phyloP scores from a whole-genome alignment of 2,113 vertebrate species.

The Chiloscyllium plagiosum region DNA sequence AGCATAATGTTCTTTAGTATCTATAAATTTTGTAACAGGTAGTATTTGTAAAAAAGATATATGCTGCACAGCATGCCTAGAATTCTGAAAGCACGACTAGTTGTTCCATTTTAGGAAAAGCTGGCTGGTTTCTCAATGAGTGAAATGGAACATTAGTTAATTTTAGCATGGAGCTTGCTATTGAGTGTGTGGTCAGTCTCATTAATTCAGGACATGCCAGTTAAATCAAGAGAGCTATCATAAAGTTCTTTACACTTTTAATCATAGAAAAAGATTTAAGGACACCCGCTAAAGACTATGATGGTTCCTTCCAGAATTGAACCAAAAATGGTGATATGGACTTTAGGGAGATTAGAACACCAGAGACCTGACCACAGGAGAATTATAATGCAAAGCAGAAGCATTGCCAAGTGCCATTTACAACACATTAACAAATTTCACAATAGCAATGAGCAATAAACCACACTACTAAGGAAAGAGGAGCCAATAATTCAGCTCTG shows the following conservation, averaged over 20 bases:
- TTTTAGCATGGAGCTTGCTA: not conserved
- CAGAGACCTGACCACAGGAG: not conserved
- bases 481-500: not conserved
- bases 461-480: not conserved
- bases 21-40: constrained; percentile 14
- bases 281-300: not conserved
- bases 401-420: not conserved
- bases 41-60: no score
- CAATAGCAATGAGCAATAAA: not conserved
- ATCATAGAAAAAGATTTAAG: not conserved
- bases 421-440: not conserved
- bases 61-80: not conserved
- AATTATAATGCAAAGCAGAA: not conserved
- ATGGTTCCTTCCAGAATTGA: not conserved
- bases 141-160: constrained; percentile 7
- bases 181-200: not conserved
- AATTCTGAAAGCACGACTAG: not conserved
- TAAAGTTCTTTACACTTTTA: not conserved
- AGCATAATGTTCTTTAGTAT: not conserved
- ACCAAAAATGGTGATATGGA: not conserved
- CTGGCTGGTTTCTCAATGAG: not conserved
- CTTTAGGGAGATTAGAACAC: not conserved
- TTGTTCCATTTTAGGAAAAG: not conserved
- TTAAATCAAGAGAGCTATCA: not conserved
- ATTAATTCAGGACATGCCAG: not conserved